These are phyloP conservation scores for Globodera ellingtonae DNA, from an alignment of 1,140 invertebrate species.

Conservation along the genomic window DNA sequence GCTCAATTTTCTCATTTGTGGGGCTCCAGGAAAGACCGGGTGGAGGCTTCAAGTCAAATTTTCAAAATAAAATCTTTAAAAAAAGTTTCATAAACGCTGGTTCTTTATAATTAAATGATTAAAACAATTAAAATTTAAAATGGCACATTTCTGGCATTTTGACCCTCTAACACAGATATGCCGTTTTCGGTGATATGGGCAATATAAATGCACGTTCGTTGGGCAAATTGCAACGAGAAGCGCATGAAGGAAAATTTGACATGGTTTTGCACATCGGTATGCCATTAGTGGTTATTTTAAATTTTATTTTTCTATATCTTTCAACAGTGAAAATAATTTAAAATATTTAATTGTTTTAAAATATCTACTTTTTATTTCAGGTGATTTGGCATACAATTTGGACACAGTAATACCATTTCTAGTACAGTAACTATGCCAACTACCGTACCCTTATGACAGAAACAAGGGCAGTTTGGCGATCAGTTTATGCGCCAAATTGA, in stretches of 20 bases:
- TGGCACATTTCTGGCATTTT: background rate
- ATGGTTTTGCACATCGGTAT: slow-evolving; percentile 69
- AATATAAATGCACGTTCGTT: slow-evolving; percentile 69
- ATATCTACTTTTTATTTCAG: slow-evolving; percentile 5
- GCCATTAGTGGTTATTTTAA: background rate
- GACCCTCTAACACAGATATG: slow-evolving; percentile 53
- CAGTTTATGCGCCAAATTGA: slow-evolving; percentile 88
- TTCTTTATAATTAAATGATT: too few species aligned
- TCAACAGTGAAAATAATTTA: too few species aligned
- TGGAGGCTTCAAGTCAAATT: slow-evolving; percentile 65
- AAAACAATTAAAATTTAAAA: background rate
- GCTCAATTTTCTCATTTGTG: slow-evolving; percentile 66
- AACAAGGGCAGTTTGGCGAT: slow-evolving; percentile 74
- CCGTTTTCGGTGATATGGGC: slow-evolving; percentile 71
- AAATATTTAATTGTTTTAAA: too few species aligned
- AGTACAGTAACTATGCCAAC: slow-evolving; percentile 57
- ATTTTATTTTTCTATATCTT: too few species aligned
- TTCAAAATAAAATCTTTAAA: background rate
- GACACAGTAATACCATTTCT: slow-evolving; percentile 67
- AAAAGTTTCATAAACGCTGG: too few species aligned
- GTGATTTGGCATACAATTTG: slow-evolving; percentile 55
- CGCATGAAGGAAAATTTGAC: slow-evolving; percentile 68
- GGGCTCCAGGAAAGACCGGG: slow-evolving; percentile 61
- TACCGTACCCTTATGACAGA: slow-evolving; percentile 13
- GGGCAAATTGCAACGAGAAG: slow-evolving; percentile 66